Conservation (phyloP, 2,797 vertebrate genomes). For the Chloroceryle amazona region DNA sequence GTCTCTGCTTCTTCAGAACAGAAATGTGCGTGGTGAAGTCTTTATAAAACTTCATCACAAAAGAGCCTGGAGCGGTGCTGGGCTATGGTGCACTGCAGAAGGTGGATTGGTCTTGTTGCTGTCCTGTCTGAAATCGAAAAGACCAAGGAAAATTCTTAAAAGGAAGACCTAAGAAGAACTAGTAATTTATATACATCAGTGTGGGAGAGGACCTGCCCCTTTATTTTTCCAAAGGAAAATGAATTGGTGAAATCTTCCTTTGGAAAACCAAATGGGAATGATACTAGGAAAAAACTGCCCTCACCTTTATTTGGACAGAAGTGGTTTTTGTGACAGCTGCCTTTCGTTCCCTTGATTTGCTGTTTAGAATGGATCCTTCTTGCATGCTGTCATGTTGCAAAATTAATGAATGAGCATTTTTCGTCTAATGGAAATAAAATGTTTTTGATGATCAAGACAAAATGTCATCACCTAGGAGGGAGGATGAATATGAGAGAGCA, state of each 20-base stretch:
- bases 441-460: background rate
- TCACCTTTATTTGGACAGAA: background rate
- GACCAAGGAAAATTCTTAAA: background rate
- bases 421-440: background rate
- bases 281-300: background rate
- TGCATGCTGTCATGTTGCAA: background rate
- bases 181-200: background rate
- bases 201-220: fast-evolving
- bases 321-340: background rate
- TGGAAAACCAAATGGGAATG: background rate
- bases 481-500: background rate
- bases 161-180: background rate
- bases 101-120: background rate
- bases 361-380: background rate
- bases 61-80: background rate
- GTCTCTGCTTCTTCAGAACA: background rate
- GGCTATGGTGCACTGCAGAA: background rate
- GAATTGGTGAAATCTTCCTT: background rate
- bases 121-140: background rate
- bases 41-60: background rate
- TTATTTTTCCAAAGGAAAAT: background rate
- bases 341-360: background rate
- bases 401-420: background rate
- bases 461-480: background rate
- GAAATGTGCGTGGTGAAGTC: background rate